Conservation (phyloP, 2,888 invertebrate genomes). For the Phortica magna region DNA sequence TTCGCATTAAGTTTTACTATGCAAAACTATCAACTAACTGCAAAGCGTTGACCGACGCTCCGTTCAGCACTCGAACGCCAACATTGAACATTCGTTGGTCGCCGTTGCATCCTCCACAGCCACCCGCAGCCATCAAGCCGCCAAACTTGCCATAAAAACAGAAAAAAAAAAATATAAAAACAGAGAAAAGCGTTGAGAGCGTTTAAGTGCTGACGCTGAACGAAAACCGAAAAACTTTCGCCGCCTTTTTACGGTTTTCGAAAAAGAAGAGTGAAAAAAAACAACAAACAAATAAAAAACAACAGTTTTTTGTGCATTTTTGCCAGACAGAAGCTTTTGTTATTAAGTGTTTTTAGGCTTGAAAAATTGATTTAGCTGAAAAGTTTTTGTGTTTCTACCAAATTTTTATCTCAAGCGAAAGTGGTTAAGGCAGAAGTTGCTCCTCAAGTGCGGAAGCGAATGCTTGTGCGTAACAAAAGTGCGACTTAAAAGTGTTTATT, state of each 20-base stretch:
- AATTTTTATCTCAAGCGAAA: constrained; percentile 13
- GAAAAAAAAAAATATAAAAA: too few relatives aligned
- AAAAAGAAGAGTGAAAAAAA: constrained; percentile 48
- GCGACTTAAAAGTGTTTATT: constrained; percentile 22
- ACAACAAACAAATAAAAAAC: background rate
- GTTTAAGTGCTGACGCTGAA: background rate
- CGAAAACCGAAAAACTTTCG: constrained; percentile 8
- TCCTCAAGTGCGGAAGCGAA: background rate
- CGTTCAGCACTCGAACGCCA: background rate
- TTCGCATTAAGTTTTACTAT: constrained; percentile 35
- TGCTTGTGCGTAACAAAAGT: background rate
- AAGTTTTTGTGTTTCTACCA: constrained; percentile 40
- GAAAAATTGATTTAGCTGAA: constrained; percentile 51
- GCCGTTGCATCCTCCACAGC: background rate
- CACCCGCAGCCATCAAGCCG: background rate
- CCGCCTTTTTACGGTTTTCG: constrained; percentile 1
- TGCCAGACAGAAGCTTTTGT: constrained; percentile 25
- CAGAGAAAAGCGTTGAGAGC: background rate
- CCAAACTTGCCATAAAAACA: background rate
- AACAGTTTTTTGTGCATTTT: background rate
- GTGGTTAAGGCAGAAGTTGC: constrained; percentile 22
- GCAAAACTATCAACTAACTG: background rate
- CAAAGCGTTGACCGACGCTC: background rate
- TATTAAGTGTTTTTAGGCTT: constrained; percentile 34
- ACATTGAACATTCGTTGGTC: background rate